These are phyloP conservation scores for Aurelia aurita DNA, from an alignment of 30 jellyfish, hydroid and myxozoan species.

Conservation along the genomic window DNA sequence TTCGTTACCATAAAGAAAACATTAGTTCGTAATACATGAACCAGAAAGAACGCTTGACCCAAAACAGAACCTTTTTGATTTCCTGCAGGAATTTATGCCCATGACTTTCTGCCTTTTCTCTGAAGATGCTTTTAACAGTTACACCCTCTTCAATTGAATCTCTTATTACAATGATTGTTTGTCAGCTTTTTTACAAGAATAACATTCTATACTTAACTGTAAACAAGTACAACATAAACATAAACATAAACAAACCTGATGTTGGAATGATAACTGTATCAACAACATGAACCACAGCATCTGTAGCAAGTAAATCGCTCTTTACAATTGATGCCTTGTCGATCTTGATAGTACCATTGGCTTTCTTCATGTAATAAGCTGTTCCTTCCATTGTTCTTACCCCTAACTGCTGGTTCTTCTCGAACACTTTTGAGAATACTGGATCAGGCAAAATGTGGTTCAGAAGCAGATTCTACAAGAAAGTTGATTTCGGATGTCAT, in stretches of 20 bases:
- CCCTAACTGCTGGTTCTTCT: slow-evolving; percentile 24
- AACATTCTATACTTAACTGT: too few relatives aligned
- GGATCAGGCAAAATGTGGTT: slow-evolving; percentile 62
- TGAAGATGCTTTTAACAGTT: too few relatives aligned
- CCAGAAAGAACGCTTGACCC: too few relatives aligned
- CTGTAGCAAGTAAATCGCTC: slow-evolving; percentile 27
- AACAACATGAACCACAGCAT: slow-evolving; percentile 67
- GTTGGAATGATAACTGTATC: slow-evolving; percentile 65
- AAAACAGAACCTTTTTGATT: too few relatives aligned
- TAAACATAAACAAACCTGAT: slow-evolving; percentile 47
- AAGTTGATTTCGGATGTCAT: background rate
- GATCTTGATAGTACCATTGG: slow-evolving; percentile 35
- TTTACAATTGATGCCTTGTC: slow-evolving; percentile 31
- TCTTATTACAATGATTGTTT: too few relatives aligned
- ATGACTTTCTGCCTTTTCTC: too few relatives aligned
- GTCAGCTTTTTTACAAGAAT: too few relatives aligned
- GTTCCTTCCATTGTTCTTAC: slow-evolving; percentile 69
- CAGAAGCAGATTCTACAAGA: slow-evolving; percentile 50
- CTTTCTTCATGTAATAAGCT: slow-evolving; percentile 32
- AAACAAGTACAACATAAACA: too few relatives aligned
- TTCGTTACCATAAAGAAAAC: too few relatives aligned
- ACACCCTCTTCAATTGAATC: too few relatives aligned
- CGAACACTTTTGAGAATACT: slow-evolving; percentile 55
- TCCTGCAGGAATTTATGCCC: too few relatives aligned
- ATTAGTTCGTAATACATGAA: too few relatives aligned